Conservation (phyloP, 2,888 invertebrate species). For the Hololepta plana region DNA sequence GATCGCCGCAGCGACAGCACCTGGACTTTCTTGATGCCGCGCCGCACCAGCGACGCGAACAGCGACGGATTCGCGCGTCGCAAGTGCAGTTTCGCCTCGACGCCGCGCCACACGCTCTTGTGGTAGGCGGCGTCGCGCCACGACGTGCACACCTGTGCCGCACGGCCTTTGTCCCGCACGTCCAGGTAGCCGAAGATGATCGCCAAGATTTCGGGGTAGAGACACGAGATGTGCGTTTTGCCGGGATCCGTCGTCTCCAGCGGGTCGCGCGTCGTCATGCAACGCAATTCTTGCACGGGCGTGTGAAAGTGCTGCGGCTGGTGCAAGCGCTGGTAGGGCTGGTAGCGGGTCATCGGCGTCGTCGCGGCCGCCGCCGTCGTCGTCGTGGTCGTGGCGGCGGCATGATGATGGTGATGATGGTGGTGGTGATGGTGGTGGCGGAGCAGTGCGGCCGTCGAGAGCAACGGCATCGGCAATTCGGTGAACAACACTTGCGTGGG, state of each 20-base stretch:
- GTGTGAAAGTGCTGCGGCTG: conserved; percentile 37
- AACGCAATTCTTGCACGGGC: conserved; percentile 24
- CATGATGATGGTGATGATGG: conserved; percentile 25
- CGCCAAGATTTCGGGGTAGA: conserved; percentile 84
- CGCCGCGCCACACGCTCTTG: conserved; percentile 85
- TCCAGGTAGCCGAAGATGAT: conserved; percentile 82
- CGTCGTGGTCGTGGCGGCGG: too few species aligned
- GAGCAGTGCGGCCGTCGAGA: conserved; percentile 30
- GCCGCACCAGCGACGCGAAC: conserved; percentile 67
- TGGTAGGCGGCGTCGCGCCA: conserved; percentile 90
- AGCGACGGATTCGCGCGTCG: conserved; percentile 66
- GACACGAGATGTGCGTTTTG: conserved; percentile 62
- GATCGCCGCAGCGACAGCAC: conserved; percentile 70
- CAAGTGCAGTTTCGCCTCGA: conserved; percentile 79
- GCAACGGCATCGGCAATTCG: conserved; percentile 36
- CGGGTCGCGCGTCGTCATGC: too few species aligned
- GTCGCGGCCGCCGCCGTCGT: conserved; percentile 24
- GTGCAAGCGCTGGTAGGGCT: conserved; percentile 47
- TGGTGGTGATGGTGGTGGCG: conserved; percentile 31
- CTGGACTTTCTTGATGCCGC: conserved; percentile 79
- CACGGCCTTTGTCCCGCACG: conserved; percentile 74
- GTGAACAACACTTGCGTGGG: conserved; percentile 36
- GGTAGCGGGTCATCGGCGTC: conserved; percentile 25
- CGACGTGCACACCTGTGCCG: conserved; percentile 72
- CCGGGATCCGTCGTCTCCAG: conserved; percentile 14